Percentiles rank a stretch among this genome's conserved stretches.
phyloP scores from a whole-genome alignment of 2,113 vertebrate species.

The Enhydra lutris region DNA sequence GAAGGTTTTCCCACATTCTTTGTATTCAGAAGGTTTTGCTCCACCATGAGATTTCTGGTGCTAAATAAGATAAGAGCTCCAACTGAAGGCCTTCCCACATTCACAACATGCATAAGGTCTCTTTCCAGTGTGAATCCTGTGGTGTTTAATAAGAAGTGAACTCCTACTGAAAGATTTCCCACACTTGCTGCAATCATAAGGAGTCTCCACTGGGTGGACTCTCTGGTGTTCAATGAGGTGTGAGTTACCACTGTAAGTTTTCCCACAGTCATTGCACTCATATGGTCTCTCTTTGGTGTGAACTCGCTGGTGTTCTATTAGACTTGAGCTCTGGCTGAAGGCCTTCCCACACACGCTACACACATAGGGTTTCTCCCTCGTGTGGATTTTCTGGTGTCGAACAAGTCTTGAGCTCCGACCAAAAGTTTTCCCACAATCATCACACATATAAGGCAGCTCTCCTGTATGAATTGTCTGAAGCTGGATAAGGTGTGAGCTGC shows the following conservation, averaged over 20 bases:
- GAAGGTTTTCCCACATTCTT: conserved; percentile 5
- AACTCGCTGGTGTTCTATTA: conserved; percentile 19
- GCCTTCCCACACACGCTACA: conserved; percentile 49
- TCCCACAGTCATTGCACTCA: background rate
- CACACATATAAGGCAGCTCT: conserved; percentile 60
- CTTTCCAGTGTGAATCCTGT: conserved; percentile 25
- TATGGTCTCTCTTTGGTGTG: conserved; percentile 18
- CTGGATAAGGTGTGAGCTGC: conserved; percentile 37
- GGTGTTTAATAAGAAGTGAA: background rate
- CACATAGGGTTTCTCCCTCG: conserved; percentile 39
- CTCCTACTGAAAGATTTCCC: conserved; percentile 25
- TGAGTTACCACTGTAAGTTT: background rate
- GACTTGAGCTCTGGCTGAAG: conserved; percentile 20
- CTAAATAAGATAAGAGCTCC: background rate
- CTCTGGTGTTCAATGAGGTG: background rate
- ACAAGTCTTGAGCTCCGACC: conserved; percentile 49
- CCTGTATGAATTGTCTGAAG: conserved; percentile 62
- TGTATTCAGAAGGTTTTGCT: background rate
- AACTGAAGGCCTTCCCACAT: background rate
- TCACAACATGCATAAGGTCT: background rate
- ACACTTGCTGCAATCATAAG: background rate
- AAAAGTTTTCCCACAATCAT: conserved; percentile 59
- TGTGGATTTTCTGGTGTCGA: conserved; percentile 51
- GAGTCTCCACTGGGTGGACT: background rate
- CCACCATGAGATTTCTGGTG: background rate